Percentiles rank a stretch among this genome's conserved stretches.
Conservation (phyloP, 2,113 vertebrate species). For the Kobus ellipsiprymnus region DNA sequence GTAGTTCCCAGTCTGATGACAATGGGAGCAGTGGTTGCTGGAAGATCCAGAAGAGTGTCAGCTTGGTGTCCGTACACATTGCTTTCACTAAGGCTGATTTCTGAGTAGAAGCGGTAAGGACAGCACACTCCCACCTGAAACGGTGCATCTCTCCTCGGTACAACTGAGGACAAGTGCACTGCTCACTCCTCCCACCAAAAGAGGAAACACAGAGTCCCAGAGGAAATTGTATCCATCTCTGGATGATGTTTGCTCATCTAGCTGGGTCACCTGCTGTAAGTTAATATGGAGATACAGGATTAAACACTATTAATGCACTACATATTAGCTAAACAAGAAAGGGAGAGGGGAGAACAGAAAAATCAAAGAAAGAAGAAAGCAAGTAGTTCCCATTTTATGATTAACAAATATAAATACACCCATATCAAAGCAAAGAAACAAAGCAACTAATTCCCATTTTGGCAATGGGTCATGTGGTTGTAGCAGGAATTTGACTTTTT, state of each 20-base stretch:
- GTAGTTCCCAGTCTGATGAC: background rate
- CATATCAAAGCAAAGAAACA: background rate
- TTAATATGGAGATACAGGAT: background rate
- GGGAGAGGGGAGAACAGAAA: background rate
- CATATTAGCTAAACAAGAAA: background rate
- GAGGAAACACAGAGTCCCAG: background rate
- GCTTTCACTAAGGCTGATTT: background rate
- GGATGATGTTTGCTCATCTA: background rate
- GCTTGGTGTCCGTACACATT: background rate
- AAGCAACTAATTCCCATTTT: background rate
- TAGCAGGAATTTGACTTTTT: background rate
- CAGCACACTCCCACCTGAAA: background rate
- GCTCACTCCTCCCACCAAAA: background rate
- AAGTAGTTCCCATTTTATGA: background rate
- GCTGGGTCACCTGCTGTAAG: background rate
- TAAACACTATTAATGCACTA: background rate
- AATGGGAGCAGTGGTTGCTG: background rate
- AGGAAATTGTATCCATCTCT: background rate
- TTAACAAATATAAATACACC: background rate
- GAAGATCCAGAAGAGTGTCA: background rate
- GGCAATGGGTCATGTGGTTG: background rate
- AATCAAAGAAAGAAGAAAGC: background rate
- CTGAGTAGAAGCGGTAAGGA: background rate
- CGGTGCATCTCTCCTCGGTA: background rate
- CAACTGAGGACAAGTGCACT: background rate